Conservation (phyloP, 2,797 vertebrate species). For the Hapalemur alaotrensis region DNA sequence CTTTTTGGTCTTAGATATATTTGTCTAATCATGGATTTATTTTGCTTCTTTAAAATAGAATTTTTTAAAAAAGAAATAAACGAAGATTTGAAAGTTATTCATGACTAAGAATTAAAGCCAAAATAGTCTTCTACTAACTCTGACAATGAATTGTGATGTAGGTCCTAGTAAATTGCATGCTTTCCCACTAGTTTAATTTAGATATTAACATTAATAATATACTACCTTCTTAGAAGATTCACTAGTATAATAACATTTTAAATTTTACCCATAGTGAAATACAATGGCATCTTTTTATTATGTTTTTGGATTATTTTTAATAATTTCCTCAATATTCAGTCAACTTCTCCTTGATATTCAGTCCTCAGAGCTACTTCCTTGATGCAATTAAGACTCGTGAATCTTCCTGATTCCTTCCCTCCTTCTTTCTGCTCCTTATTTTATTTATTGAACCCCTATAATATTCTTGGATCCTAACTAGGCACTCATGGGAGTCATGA, state of each 20-base stretch:
- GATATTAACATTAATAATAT: neutral
- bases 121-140: neutral
- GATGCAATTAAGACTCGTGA: neutral
- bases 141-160: constrained; percentile 20
- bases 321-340: neutral
- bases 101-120: constrained; percentile 25
- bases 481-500: neutral
- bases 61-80: constrained; percentile 25
- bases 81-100: neutral
- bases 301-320: constrained; percentile 17
- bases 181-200: constrained; percentile 23
- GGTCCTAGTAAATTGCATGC: neutral
- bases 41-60: constrained; percentile 56
- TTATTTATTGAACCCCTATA: neutral
- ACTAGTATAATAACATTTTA: neutral
- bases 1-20: constrained; percentile 44
- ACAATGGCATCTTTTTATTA: neutral
- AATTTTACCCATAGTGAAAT: neutral
- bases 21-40: neutral
- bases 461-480: neutral
- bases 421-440: neutral
- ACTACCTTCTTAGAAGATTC: neutral
- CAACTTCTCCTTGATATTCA: neutral
- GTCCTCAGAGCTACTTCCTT: neutral
- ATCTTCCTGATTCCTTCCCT: neutral